A percentile compares a stretch with the other conserved stretches of the same genome.
Conservation (phyloP, 2,888 invertebrate genomes). For the Priocnemis perturbator region DNA sequence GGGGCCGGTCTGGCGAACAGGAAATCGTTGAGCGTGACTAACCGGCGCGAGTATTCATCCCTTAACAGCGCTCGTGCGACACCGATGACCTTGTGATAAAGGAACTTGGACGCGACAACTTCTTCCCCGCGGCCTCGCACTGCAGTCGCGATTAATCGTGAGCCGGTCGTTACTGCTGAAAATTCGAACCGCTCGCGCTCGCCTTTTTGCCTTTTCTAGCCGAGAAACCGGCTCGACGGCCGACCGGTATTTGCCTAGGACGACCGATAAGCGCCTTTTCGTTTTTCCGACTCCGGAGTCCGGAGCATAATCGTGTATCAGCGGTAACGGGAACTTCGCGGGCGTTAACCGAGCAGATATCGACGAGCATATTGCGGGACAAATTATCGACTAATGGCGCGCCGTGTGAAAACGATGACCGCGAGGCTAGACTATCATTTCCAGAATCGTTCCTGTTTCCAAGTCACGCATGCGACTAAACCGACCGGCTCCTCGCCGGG, state of each 20-base stretch:
- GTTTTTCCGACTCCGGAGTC: slow-evolving; percentile 34
- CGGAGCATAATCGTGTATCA: slow-evolving; percentile 32
- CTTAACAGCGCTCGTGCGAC: slow-evolving; percentile 35
- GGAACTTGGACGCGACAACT: slow-evolving; percentile 14
- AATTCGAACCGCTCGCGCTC: slow-evolving; percentile 43
- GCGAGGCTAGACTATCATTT: slow-evolving; percentile 58
- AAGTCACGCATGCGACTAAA: background rate
- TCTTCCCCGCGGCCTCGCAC: slow-evolving; percentile 10
- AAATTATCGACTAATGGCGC: slow-evolving; percentile 62
- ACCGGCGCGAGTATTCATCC: slow-evolving; percentile 40
- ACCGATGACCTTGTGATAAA: slow-evolving; percentile 47
- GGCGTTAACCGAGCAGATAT: slow-evolving; percentile 2
- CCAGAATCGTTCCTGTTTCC: slow-evolving; percentile 26
- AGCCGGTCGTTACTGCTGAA: slow-evolving; percentile 32
- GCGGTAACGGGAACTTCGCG: slow-evolving; percentile 47
- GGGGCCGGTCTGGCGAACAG: slow-evolving; percentile 16
- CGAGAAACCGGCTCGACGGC: slow-evolving; percentile 46
- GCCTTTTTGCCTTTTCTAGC: slow-evolving; percentile 29
- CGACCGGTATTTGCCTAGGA: slow-evolving; percentile 8
- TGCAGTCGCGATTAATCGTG: slow-evolving; percentile 36
- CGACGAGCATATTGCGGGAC: slow-evolving; percentile 34
- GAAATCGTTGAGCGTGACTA: slow-evolving; percentile 23
- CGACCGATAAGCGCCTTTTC: slow-evolving; percentile 43
- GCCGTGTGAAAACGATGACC: slow-evolving; percentile 66
- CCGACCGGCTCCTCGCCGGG: background rate